A percentile compares a stretch with the other conserved stretches of the same genome.
phyloP scores from a whole-genome alignment of 2,888 invertebrate species.

The Yponomeuta evonymella region DNA sequence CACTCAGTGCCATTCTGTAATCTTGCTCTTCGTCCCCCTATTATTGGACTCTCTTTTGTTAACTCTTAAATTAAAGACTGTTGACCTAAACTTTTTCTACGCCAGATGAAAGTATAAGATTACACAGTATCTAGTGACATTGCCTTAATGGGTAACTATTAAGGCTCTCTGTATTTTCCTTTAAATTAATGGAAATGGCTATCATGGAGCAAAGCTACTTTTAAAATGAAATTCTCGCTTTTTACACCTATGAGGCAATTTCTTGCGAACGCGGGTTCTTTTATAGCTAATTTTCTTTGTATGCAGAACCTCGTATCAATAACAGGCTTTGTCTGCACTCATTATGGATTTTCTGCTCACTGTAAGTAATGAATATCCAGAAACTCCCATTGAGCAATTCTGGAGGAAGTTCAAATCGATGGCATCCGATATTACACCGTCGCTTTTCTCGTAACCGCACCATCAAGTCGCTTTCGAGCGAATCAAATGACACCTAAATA shows the following conservation, averaged over 20 bases:
- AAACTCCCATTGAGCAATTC: not conserved
- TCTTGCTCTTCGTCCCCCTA: constrained; percentile 52
- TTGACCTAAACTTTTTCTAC: constrained; percentile 57
- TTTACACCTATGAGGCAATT: not conserved
- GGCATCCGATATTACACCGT: not conserved
- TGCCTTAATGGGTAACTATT: constrained; percentile 5
- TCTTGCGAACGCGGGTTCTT: not conserved
- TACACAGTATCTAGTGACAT: constrained; percentile 2
- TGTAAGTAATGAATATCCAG: not conserved
- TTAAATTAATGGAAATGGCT: not conserved
- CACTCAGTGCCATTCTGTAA: constrained; percentile 48
- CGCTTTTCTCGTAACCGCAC: not conserved
- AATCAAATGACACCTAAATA: not conserved
- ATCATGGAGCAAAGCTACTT: not conserved
- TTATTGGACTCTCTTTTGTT: constrained; percentile 61
- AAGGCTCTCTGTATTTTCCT: not conserved
- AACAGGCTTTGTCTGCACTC: not conserved
- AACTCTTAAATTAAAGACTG: constrained; percentile 63
- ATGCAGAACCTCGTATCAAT: not conserved
- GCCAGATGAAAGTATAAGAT: constrained; percentile 22
- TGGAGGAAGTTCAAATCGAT: not conserved
- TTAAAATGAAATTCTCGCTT: not conserved
- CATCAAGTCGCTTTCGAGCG: not conserved
- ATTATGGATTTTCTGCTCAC: not conserved
- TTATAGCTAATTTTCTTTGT: not conserved